Conservation (phyloP, 2,888 invertebrate species). For the Trichopoda pennipes region DNA sequence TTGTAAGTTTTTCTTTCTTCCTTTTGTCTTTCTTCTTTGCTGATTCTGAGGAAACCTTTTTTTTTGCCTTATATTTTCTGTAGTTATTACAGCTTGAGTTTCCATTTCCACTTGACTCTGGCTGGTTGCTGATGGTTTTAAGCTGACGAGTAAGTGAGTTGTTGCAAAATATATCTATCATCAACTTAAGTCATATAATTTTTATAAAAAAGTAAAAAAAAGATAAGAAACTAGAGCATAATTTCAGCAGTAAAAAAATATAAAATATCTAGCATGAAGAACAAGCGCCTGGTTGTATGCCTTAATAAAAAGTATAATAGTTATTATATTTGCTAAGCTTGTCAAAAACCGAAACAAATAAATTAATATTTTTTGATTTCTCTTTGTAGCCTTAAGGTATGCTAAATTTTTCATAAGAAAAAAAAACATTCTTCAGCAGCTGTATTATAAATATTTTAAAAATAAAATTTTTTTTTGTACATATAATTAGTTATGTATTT, state of each 20-base stretch:
- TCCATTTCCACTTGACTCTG: conserved; percentile 66
- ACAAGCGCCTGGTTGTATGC: conserved; percentile 61
- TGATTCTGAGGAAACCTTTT: neutral
- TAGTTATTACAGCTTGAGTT: conserved; percentile 42
- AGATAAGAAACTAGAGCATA: conserved; percentile 4
- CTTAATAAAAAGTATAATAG: conserved; percentile 32
- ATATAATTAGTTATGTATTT: neutral
- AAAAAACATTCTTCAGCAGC: too few relatives aligned
- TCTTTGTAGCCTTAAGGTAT: neutral
- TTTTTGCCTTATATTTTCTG: conserved; percentile 32
- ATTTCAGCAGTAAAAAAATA: neutral
- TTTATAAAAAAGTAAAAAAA: conserved; percentile 1
- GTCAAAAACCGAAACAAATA: neutral
- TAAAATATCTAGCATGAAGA: conserved; percentile 12
- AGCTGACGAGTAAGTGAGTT: conserved; percentile 56
- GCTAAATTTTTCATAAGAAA: neutral
- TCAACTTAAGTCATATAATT: conserved; percentile 39
- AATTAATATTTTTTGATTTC: neutral
- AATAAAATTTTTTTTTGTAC: neutral
- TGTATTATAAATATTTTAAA: too few relatives aligned
- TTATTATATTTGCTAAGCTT: neutral
- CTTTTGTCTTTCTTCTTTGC: neutral
- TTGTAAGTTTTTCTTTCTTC: conserved; percentile 18
- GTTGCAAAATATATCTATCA: conserved; percentile 63
- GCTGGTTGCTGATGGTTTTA: conserved; percentile 48